These are phyloP conservation scores for Sparus aurata DNA, from an alignment of 2,797 vertebrate genomes.

Conservation along the genomic window DNA sequence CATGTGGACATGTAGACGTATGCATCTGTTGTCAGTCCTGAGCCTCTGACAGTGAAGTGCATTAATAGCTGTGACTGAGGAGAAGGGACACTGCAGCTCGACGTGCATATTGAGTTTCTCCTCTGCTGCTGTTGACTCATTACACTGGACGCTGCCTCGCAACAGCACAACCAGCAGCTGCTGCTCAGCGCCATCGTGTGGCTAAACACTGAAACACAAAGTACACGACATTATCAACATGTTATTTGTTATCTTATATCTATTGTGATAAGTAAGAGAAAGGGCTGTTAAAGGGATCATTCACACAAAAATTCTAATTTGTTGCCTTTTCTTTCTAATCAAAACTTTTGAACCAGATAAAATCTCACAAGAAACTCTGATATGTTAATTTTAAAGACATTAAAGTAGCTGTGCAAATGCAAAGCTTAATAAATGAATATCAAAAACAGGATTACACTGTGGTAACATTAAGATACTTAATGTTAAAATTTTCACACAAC, in stretches of 20 bases:
- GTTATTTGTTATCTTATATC: not conserved
- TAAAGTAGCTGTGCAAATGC: not conserved
- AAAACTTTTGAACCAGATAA: not conserved
- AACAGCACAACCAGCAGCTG: constrained; percentile 25
- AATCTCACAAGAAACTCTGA: not conserved
- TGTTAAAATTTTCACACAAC: not conserved
- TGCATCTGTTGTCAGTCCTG: not conserved
- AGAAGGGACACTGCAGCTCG: constrained; percentile 37
- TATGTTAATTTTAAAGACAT: not conserved
- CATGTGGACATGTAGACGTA: too few species aligned
- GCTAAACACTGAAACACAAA: not conserved
- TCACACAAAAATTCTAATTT: not conserved
- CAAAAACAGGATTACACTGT: not conserved
- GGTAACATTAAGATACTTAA: too few species aligned
- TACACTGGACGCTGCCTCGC: constrained; percentile 7
- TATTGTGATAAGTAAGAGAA: too few species aligned
- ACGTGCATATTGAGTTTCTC: constrained; percentile 14
- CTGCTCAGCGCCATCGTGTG: constrained; percentile 67
- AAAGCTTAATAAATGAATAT: not conserved
- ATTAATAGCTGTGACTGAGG: constrained; percentile 14
- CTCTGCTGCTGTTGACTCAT: constrained; percentile 31
- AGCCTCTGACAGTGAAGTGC: not conserved
- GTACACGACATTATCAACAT: not conserved
- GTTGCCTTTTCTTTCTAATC: not conserved
- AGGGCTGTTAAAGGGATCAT: not conserved